Percentiles rank a stretch among this genome's conserved stretches.
phyloP scores from a whole-genome alignment of 1,140 invertebrate species.

The Drosophila dunni region DNA sequence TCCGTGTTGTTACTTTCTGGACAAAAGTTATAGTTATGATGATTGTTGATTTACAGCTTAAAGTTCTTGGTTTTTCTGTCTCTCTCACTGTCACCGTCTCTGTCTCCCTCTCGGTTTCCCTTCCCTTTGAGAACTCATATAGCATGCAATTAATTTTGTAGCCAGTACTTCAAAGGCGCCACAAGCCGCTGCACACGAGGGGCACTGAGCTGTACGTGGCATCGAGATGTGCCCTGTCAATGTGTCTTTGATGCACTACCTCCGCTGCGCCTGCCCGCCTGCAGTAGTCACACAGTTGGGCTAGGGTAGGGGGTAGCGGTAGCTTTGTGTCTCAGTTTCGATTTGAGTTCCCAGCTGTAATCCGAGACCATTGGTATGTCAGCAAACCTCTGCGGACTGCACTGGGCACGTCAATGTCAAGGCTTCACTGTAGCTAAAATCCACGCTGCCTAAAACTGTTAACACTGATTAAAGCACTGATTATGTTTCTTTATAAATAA shows the following conservation, averaged over 20 bases:
- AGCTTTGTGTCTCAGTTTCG: slow-evolving; percentile 12
- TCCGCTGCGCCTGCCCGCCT: not conserved
- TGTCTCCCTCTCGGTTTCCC: not conserved
- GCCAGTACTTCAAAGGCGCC: slow-evolving; percentile 70
- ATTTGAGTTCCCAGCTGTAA: slow-evolving; percentile 73
- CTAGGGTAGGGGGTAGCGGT: not conserved
- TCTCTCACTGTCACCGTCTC: not conserved
- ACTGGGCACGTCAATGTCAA: slow-evolving; percentile 65
- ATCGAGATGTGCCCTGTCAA: slow-evolving; percentile 38
- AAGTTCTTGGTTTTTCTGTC: slow-evolving; percentile 49
- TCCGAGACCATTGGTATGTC: slow-evolving; percentile 73
- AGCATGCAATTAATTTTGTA: slow-evolving; percentile 79
- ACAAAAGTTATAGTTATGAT: slow-evolving; percentile 76
- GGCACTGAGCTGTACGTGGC: not conserved
- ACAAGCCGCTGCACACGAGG: slow-evolving; percentile 59
- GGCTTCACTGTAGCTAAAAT: slow-evolving; percentile 70
- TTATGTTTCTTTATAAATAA: no score
- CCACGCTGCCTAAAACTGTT: slow-evolving; percentile 8
- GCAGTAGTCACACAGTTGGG: slow-evolving; percentile 51
- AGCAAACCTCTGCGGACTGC: slow-evolving; percentile 44
- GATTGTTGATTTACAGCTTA: slow-evolving; percentile 79
- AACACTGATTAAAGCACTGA: no score
- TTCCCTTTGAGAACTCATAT: slow-evolving; percentile 59
- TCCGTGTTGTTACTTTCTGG: slow-evolving; percentile 33
- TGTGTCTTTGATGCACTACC: slow-evolving; percentile 68